phyloP scores from a whole-genome alignment of 1,140 invertebrate species.

The Sitobion miscanthi region DNA sequence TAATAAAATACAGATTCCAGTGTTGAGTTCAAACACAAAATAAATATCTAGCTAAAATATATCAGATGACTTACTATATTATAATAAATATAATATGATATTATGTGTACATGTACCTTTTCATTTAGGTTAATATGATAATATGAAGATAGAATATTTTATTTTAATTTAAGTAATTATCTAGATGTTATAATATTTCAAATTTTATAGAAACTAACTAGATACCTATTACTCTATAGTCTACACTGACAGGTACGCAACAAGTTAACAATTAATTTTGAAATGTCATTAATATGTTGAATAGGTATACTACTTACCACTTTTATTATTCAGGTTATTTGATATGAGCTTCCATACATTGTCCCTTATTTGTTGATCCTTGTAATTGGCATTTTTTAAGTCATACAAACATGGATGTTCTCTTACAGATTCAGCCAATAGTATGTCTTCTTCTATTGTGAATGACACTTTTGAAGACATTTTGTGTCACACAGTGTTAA shows the following conservation, averaged over 20 bases:
- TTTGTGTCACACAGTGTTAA: too few species aligned
- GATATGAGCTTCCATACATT: conserved; percentile 23
- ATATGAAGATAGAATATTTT: conserved; percentile 14
- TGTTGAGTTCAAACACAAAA: conserved; percentile 24
- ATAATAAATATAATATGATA: not conserved
- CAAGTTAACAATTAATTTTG: too few species aligned
- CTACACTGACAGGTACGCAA: too few species aligned
- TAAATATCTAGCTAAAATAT: conserved; percentile 25
- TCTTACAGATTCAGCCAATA: too few species aligned
- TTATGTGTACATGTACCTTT: not conserved
- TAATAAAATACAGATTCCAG: conserved; percentile 30
- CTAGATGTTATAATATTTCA: not conserved
- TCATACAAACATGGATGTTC: too few species aligned
- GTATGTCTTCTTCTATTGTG: too few species aligned
- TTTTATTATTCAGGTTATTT: conserved; percentile 19
- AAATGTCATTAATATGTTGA: too few species aligned
- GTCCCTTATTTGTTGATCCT: not conserved
- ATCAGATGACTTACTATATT: not conserved
- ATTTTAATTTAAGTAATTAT: conserved; percentile 10
- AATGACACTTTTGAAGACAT: too few species aligned
- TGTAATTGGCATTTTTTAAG: too few species aligned
- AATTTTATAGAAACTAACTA: not conserved
- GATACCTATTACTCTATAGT: not conserved
- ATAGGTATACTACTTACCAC: not conserved
- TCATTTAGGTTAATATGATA: not conserved